phyloP scores from a whole-genome alignment of 1,140 invertebrate species.

The Radopholus similis region DNA sequence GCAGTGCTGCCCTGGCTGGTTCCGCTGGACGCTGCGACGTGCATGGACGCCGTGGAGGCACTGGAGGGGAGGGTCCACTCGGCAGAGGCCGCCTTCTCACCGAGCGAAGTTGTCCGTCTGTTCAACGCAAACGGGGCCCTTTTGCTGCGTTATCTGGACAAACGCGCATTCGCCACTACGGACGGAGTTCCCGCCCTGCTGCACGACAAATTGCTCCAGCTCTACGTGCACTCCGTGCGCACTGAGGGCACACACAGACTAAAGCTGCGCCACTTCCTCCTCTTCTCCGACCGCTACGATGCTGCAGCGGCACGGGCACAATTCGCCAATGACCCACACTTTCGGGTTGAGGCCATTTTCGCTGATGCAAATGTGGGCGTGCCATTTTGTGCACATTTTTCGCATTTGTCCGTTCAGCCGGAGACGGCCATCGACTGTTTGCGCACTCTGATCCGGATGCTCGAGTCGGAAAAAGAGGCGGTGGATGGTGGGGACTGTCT shows the following conservation, averaged over 20 bases:
- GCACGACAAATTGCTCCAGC: constrained; percentile 1
- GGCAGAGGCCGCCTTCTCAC: not conserved
- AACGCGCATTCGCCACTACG: not conserved
- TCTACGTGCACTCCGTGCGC: not conserved
- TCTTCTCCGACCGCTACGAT: constrained; percentile 4
- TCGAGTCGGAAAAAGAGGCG: not conserved
- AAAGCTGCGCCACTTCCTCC: constrained; percentile 12
- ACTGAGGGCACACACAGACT: not conserved
- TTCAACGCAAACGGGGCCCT: not conserved
- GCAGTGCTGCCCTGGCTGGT: not conserved
- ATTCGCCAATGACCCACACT: not conserved
- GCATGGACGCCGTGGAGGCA: constrained; percentile 11
- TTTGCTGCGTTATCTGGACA: constrained; percentile 7
- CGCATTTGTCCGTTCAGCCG: not conserved
- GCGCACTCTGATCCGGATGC: not conserved
- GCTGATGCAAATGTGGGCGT: not conserved
- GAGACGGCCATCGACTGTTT: constrained; percentile 3
- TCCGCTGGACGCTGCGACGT: not conserved
- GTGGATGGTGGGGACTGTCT: not conserved
- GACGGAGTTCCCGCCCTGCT: not conserved
- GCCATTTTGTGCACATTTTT: not conserved
- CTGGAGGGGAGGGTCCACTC: not conserved
- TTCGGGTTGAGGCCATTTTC: constrained; percentile 1
- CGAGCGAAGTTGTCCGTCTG: not conserved
- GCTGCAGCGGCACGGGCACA: not conserved